A percentile compares a stretch with the other conserved stretches of the same genome.
Conservation (phyloP, 1,140 invertebrate genomes). For the Atta texana region DNA sequence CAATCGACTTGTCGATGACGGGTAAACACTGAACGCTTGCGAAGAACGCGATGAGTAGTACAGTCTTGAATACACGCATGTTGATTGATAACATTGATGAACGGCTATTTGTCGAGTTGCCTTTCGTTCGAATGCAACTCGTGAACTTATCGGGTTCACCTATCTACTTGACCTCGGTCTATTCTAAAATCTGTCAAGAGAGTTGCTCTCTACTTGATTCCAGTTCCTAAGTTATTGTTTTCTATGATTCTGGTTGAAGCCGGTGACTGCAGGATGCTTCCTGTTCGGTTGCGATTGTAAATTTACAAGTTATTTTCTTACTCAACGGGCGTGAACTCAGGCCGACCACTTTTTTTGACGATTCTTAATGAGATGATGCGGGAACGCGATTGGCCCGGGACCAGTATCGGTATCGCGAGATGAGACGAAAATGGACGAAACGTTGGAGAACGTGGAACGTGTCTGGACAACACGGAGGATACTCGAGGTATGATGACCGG, state of each 20-base stretch:
- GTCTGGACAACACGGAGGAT: slow-evolving; percentile 71
- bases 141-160: neutral
- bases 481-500: slow-evolving; percentile 69
- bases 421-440: neutral
- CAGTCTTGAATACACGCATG: slow-evolving; percentile 79
- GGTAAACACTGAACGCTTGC: slow-evolving; percentile 55
- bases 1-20: slow-evolving; percentile 7
- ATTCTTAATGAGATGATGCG: slow-evolving; percentile 7
- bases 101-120: neutral
- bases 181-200: neutral
- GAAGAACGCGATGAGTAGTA: slow-evolving; percentile 61
- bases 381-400: neutral
- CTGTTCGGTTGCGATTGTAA: neutral
- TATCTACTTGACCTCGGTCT: neutral
- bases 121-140: neutral
- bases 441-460: slow-evolving; percentile 56
- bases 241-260: neutral
- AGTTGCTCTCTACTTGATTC: neutral
- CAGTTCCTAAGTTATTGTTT: neutral
- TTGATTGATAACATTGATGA: slow-evolving; percentile 77
- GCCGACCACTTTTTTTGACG: slow-evolving; percentile 13
- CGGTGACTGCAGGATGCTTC: no score
- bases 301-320: slow-evolving; percentile 6
- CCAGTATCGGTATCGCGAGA: neutral
- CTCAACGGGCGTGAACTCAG: neutral